phyloP scores from a whole-genome alignment of 37 sponge, comb jelly and placozoan species.

The Theonella swinhoei region DNA sequence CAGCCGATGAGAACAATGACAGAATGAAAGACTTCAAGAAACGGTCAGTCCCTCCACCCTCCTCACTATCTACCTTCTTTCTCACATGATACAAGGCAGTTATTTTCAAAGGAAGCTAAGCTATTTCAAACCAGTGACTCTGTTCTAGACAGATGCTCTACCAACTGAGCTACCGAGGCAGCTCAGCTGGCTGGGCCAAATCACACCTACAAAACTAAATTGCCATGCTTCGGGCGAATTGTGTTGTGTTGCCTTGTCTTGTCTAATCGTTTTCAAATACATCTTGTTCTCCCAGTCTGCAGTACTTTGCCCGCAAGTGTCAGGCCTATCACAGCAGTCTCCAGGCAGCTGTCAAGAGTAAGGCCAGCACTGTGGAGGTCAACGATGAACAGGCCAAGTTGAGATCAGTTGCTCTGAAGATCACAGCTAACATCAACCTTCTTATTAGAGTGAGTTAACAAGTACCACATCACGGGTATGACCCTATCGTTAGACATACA shows the following conservation, averaged over 20 bases:
- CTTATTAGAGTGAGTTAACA: conserved; percentile 49
- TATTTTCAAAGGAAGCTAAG: neutral
- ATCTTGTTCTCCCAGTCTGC: too few relatives aligned
- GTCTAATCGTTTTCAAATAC: too few relatives aligned
- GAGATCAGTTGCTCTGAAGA: conserved; percentile 43
- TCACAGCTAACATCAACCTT: conserved; percentile 64
- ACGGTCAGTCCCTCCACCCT: too few relatives aligned
- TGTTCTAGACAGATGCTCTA: too few relatives aligned
- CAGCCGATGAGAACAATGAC: conserved; percentile 26
- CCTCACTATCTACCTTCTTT: too few relatives aligned
- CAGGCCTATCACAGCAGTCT: conserved; percentile 71
- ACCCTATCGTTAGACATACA: neutral
- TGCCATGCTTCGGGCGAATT: too few relatives aligned
- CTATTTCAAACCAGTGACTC: neutral
- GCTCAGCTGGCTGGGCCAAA: too few relatives aligned
- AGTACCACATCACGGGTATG: neutral
- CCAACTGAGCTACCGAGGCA: too few relatives aligned
- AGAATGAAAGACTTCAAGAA: conserved; percentile 60
- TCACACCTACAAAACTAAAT: too few relatives aligned
- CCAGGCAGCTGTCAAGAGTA: conserved; percentile 48
- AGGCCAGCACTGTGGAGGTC: conserved; percentile 47
- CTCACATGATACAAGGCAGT: too few relatives aligned
- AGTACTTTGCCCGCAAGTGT: conserved; percentile 72
- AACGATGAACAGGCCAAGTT: conserved; percentile 69
- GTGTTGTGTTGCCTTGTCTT: too few relatives aligned